Conservation (phyloP, 2,113 vertebrate genomes). For the Agapornis roseicollis region DNA sequence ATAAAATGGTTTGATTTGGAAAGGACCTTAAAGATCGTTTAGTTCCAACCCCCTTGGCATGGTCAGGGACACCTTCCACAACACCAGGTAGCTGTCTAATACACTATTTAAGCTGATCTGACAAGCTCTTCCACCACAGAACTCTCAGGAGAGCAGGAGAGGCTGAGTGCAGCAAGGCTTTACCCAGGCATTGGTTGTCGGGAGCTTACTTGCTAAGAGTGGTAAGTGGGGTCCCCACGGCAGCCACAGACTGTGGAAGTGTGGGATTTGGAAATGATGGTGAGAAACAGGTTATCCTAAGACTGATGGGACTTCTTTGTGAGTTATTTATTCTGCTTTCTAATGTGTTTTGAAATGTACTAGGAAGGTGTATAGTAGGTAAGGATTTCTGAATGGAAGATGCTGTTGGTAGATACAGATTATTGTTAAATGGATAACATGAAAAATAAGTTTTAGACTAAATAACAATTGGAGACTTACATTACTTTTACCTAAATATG, state of each 20-base stretch:
- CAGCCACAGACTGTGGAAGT: not conserved
- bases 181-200: not conserved
- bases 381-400: not conserved
- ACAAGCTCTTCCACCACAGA: not conserved
- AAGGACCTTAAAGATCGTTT: not conserved
- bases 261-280: not conserved
- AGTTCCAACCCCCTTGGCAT: not conserved
- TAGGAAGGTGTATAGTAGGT: not conserved
- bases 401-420: not conserved
- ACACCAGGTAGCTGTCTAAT: not conserved
- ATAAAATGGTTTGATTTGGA: not conserved
- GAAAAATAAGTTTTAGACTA: not conserved
- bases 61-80: not conserved
- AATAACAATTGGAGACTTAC: not conserved
- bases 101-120: not conserved
- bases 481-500: not conserved
- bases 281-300: not conserved
- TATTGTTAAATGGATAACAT: not conserved
- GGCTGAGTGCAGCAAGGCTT: not conserved
- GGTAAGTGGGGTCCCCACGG: fast-evolving
- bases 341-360: not conserved
- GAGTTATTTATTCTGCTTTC: not conserved
- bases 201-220: not conserved
- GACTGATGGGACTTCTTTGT: not conserved
- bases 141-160: not conserved